Conservation (phyloP, 2,113 vertebrate genomes). For the Oophaga pumilio region DNA sequence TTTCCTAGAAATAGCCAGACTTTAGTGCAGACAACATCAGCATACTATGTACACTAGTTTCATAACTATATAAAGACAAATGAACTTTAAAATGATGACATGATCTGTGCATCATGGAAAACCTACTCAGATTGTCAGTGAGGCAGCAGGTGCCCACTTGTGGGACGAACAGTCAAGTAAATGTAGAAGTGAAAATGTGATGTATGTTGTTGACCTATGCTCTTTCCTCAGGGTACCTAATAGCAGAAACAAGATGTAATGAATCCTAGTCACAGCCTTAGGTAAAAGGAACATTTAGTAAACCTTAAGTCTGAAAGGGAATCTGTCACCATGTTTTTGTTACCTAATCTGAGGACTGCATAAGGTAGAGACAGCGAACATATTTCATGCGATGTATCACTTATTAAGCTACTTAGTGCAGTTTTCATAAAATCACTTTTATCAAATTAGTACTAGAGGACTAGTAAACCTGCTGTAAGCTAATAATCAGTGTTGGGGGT, state of each 20-base stretch:
- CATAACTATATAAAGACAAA: constrained; percentile 58
- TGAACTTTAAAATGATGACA: constrained; percentile 47
- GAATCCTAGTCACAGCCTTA: background rate
- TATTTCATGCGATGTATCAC: no score
- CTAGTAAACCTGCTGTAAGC: no score
- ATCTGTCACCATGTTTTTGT: no score
- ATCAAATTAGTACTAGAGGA: no score
- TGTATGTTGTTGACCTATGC: constrained; percentile 27
- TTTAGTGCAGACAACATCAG: background rate
- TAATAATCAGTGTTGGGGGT: no score
- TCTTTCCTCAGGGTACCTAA: constrained; percentile 43
- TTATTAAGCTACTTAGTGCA: no score
- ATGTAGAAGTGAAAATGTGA: background rate
- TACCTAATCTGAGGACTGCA: no score
- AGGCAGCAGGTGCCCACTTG: constrained; percentile 62
- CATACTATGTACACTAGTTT: constrained; percentile 46
- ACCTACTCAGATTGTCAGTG: constrained; percentile 63
- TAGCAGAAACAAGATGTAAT: constrained; percentile 40
- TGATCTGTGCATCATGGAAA: constrained; percentile 63
- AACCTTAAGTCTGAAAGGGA: background rate
- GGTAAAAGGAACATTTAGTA: background rate
- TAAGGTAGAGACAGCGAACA: no score
- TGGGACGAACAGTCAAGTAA: constrained; percentile 59
- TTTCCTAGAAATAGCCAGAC: background rate
- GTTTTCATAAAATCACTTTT: no score